Evolutionary conservation across 2,888 invertebrate genomes (phyloP).

Genomic region (Tillus elongatus): DNA sequence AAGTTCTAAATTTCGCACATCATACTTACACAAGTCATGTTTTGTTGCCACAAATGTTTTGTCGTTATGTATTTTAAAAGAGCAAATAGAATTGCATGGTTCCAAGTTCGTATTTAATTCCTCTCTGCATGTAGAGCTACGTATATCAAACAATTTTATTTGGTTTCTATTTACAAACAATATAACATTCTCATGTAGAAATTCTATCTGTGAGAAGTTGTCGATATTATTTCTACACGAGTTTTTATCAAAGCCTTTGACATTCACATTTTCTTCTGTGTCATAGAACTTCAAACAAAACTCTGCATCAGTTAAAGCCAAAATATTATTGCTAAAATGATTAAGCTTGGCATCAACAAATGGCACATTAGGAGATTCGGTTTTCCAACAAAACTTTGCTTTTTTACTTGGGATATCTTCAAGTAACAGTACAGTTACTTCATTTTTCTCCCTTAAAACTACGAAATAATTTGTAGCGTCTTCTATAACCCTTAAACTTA

Average conservation of each 20-base stretch:
- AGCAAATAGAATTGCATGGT: not conserved
- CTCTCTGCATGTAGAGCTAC: not conserved
- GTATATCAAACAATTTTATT: not conserved
- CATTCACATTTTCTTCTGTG: not conserved
- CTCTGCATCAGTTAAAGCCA: not conserved
- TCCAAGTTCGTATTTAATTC: not conserved
- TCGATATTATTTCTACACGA: no score
- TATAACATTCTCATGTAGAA: not conserved
- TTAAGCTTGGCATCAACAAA: not conserved
- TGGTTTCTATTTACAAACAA: not conserved
- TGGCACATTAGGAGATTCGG: not conserved
- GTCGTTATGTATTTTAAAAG: not conserved
- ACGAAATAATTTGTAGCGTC: not conserved
- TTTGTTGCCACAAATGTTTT: not conserved
- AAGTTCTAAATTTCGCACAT: not conserved
- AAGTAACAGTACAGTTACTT: not conserved
- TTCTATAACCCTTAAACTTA: not conserved
- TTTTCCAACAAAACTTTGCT: not conserved
- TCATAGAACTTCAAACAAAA: not conserved
- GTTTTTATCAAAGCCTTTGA: not conserved
- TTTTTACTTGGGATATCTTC: not conserved
- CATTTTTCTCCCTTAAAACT: not conserved
- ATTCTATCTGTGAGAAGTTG: not conserved
- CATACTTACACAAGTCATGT: conserved; percentile 3
- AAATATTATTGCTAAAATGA: not conserved